Base-by-base conservation (phyloP, 2,113 vertebrate genomes). In the Cepphus grylle region DNA sequence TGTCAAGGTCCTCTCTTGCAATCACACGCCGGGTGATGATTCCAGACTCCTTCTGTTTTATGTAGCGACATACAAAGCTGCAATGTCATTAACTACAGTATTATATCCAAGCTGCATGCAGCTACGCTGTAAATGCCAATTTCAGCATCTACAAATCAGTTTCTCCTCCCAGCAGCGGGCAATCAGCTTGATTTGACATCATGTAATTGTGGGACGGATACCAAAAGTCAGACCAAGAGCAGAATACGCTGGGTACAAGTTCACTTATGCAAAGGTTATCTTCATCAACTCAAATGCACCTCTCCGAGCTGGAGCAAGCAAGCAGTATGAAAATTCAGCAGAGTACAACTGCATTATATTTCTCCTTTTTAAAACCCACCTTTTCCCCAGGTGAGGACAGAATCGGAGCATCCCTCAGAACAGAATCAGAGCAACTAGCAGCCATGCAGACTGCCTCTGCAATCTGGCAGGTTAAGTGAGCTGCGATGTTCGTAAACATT, bases 401-500 rank as follows among this genome's bases (percentile, higher is more conserved):
- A 70, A 79, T 2, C 59, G 70, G 86, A 86, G 58, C 59, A 86
- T 36, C 65, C 70, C 65, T 80, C 5, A 77, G 76, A 76, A 88
- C 66, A 80, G 47, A 67, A 88, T 25, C 17, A 19, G 85, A 80
- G 67, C 90, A 81, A 52, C 72, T 52, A n/a, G 1, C 0, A 89
- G 79, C 71, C 38, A 6, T 2, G 29, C 71, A 72, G 85, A 26
- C 61, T n/a, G 63, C 61, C 65, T 38, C 76, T 81, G 81, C n/a
- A 47, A 47, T 14, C 43, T 34, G 0, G 40, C 42, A 71, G 50
- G 26, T 45, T 36, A 27, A 36, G 72, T 27, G 40, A 91, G 80
- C 55, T 58, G 77, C 1, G 0, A 61, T 2, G 0, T 30, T 79
- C 34, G 5, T 11, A 42, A 45, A 3, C 0, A 1, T 55, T 67